Evolutionary conservation across 2,797 vertebrate species (phyloP).

Genomic region (Rhyacichthys aspro): DNA sequence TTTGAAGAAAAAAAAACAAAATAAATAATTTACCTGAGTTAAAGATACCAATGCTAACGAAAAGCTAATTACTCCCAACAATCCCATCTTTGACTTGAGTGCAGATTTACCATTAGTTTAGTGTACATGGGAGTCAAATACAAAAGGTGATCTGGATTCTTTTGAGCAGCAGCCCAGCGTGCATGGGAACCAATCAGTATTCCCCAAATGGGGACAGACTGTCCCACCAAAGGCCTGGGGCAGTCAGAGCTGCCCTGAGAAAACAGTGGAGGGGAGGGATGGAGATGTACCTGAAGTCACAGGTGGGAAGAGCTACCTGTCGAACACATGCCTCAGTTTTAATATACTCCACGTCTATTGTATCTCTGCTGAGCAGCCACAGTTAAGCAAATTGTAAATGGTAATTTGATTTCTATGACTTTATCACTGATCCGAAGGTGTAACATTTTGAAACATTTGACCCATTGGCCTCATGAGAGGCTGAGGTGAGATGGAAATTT

Average conservation of each 20-base stretch:
- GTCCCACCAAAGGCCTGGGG: slow-evolving; percentile 62
- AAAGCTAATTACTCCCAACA: slow-evolving; percentile 71
- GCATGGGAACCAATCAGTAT: slow-evolving; percentile 77
- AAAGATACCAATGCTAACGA: slow-evolving; percentile 72
- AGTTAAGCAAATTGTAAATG: not conserved
- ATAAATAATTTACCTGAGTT: slow-evolving; percentile 71
- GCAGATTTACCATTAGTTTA: slow-evolving; percentile 72
- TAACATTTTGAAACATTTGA: too few relatives aligned
- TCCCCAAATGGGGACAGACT: slow-evolving; percentile 61
- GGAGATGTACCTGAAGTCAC: slow-evolving; percentile 24
- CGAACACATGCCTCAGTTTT: slow-evolving; percentile 6
- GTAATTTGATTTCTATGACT: too few relatives aligned
- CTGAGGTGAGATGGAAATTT: too few relatives aligned
- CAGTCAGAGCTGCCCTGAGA: slow-evolving; percentile 53
- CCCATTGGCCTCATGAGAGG: too few relatives aligned
- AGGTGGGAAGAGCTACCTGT: slow-evolving; percentile 8
- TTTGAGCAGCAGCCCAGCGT: slow-evolving; percentile 68
- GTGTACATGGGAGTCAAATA: slow-evolving; percentile 69
- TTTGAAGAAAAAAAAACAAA: slow-evolving; percentile 2
- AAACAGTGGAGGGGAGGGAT: slow-evolving; percentile 43
- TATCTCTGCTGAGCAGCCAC: not conserved
- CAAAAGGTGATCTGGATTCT: slow-evolving; percentile 76
- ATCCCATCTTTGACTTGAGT: slow-evolving; percentile 79
- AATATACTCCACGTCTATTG: not conserved
- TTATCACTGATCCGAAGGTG: too few relatives aligned